Conservation (phyloP, 1,140 invertebrate genomes). For the Platorchestia sp. region DNA sequence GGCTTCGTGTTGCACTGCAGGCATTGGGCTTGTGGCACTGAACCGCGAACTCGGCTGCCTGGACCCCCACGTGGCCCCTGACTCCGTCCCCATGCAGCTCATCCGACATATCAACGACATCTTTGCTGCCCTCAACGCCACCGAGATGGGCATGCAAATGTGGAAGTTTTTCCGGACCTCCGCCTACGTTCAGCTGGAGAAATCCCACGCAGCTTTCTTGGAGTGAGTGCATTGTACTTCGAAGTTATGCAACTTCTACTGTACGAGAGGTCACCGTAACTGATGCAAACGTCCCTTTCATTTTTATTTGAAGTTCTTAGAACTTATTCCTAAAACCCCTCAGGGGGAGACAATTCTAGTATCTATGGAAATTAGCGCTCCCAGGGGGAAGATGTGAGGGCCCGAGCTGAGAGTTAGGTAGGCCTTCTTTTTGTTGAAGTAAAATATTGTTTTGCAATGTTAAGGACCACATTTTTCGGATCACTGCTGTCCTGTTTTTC, state of each 20-base stretch:
- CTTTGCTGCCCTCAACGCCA: conserved; percentile 23
- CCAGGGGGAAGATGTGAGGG: no score
- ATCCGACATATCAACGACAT: conserved; percentile 27
- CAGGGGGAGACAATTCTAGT: no score
- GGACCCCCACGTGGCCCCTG: conserved; percentile 28
- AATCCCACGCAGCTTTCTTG: background rate
- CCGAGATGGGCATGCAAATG: background rate
- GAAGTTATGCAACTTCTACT: background rate
- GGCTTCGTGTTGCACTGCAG: background rate
- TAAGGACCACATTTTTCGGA: no score
- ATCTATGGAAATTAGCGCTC: no score
- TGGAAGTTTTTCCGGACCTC: conserved; percentile 52
- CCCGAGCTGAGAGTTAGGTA: no score
- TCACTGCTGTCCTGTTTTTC: no score
- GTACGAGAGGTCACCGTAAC: no score
- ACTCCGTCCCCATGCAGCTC: conserved; percentile 30
- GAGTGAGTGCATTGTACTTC: background rate
- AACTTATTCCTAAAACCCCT: no score
- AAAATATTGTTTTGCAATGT: no score
- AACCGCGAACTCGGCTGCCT: conserved; percentile 47
- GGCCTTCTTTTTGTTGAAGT: no score
- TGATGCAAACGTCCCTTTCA: no score
- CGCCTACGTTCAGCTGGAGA: background rate
- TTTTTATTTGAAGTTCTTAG: no score
- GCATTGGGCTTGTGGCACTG: conserved; percentile 43